phyloP scores from a whole-genome alignment of 1,140 invertebrate genomes.

The Forficula auricularia region DNA sequence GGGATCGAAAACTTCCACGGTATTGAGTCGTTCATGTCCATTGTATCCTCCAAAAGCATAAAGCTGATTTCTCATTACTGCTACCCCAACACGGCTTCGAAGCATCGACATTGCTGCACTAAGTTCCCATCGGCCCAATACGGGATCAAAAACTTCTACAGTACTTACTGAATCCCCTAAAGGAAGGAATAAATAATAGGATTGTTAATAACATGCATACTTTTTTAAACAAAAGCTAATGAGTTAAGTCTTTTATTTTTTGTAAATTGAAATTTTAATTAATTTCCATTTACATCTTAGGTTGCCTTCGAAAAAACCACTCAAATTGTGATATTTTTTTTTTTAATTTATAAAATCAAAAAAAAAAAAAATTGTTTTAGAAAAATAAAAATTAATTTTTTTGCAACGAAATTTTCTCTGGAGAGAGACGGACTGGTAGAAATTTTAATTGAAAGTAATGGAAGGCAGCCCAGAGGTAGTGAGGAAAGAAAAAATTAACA shows the following conservation, averaged over 20 bases:
- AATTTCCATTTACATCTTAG: no score
- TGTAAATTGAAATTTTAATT: no score
- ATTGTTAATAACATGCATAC: not conserved
- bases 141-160: conserved; percentile 71
- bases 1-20: conserved; percentile 78
- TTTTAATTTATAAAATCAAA: no score
- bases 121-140: conserved; percentile 50
- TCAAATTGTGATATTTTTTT: not conserved
- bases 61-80: conserved; percentile 55
- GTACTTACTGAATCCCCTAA: conserved; percentile 67
- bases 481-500: no score
- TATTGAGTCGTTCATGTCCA: conserved; percentile 59
- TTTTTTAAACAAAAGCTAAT: not conserved
- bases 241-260: no score
- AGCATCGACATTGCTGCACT: conserved; percentile 74
- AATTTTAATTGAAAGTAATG: no score
- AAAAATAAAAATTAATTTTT: no score
- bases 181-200: conserved; percentile 8
- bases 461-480: no score
- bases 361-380: no score
- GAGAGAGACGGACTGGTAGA: no score
- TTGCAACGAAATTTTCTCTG: no score
- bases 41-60: conserved; percentile 67
- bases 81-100: conserved; percentile 66
- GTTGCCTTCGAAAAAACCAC: no score